These are phyloP conservation scores for Leptinotarsa undecemlineata DNA, from an alignment of 1,140 invertebrate species.

Conservation along the genomic window DNA sequence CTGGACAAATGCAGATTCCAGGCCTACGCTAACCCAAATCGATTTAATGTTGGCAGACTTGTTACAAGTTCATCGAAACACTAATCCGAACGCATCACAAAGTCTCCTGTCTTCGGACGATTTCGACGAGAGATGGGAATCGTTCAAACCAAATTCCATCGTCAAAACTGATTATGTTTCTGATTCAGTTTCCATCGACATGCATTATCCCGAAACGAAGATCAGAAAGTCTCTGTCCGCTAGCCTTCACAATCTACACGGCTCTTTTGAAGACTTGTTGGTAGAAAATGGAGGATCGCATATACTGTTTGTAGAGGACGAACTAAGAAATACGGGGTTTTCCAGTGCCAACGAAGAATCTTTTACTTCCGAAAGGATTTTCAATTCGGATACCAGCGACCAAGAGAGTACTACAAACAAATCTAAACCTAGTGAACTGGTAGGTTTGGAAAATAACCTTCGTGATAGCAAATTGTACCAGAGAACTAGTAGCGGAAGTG, in stretches of 20 bases:
- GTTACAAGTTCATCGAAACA: conserved; percentile 55
- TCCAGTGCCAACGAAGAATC: conserved; percentile 14
- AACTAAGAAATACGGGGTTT: conserved; percentile 30
- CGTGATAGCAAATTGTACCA: neutral
- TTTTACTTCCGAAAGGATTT: conserved; percentile 13
- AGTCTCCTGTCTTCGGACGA: conserved; percentile 57
- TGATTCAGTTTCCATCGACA: conserved; percentile 39
- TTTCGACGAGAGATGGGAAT: conserved; percentile 72
- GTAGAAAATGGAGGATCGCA: conserved; percentile 59
- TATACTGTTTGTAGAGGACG: conserved; percentile 61
- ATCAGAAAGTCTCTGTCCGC: conserved; percentile 47
- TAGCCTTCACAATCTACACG: conserved; percentile 64
- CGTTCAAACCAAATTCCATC: conserved; percentile 65
- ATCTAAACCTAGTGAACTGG: conserved; percentile 49
- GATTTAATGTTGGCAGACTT: conserved; percentile 63
- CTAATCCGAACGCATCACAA: conserved; percentile 43
- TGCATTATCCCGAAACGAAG: conserved; percentile 27
- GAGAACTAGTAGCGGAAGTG: conserved; percentile 59
- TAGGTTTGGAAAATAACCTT: conserved; percentile 11
- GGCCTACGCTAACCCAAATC: conserved; percentile 60
- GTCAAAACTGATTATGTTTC: conserved; percentile 61
- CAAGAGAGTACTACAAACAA: neutral
- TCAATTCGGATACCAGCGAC: conserved; percentile 8
- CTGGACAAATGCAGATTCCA: conserved; percentile 59
- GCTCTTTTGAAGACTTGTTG: conserved; percentile 63